These are phyloP conservation scores for Hippocampus mohnikei DNA, from an alignment of 2,113 vertebrate species.

Conservation along the genomic window DNA sequence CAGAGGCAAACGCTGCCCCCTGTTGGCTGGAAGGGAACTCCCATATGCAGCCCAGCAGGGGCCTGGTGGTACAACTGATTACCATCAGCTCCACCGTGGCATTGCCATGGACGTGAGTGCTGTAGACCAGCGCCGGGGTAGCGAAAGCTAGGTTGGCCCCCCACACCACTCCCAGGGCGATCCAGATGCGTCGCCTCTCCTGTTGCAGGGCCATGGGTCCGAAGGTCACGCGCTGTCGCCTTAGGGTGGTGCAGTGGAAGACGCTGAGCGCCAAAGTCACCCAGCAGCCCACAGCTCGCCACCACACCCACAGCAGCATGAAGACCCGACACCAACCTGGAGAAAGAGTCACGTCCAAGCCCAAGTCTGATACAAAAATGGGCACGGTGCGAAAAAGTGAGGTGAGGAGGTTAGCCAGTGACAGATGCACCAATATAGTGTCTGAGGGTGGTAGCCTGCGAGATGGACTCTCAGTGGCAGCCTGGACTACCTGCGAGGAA, in stretches of 20 bases:
- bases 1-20: conserved; percentile 66
- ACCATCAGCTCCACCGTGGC: conserved; percentile 75
- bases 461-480: conserved; percentile 48
- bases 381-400: conserved; percentile 75
- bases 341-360: conserved; percentile 66
- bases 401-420: conserved; percentile 75
- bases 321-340: conserved; percentile 71
- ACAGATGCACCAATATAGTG: conserved; percentile 73
- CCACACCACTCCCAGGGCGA: conserved; percentile 66
- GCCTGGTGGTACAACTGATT: conserved; percentile 76
- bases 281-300: conserved; percentile 76
- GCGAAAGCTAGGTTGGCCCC: conserved; percentile 68
- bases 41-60: conserved; percentile 77
- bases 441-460: conserved; percentile 65
- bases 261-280: conserved; percentile 71
- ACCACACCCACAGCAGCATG: conserved; percentile 81
- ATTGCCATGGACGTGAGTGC: conserved; percentile 61
- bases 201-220: conserved; percentile 53
- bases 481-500: conserved; percentile 65
- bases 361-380: conserved; percentile 75
- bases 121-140: conserved; percentile 66
- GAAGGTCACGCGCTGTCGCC: conserved; percentile 48
- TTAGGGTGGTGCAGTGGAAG: conserved; percentile 73
- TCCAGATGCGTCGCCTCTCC: conserved; percentile 60
- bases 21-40: conserved; percentile 65